These are phyloP conservation scores for Rhopalosiphum nymphaeae DNA, from an alignment of 2,888 invertebrate genomes.

Conservation along the genomic window DNA sequence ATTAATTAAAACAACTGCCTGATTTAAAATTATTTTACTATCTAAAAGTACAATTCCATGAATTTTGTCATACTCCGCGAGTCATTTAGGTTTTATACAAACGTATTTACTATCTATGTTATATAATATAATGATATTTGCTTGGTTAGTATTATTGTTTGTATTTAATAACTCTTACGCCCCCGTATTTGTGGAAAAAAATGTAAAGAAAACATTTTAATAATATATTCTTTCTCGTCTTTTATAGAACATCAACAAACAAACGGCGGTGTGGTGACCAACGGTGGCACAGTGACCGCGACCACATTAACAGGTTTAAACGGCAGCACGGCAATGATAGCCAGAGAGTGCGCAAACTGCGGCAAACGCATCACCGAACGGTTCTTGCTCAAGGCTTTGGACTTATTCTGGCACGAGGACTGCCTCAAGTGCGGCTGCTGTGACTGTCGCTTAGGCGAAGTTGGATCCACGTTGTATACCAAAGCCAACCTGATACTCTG, in stretches of 20 bases:
- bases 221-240: background rate
- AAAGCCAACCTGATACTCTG: constrained; percentile 96
- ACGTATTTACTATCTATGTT: background rate
- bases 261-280: constrained; percentile 55
- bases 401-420: constrained; percentile 97
- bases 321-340: constrained; percentile 66
- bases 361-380: constrained; percentile 87
- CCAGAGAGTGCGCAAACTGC: constrained; percentile 84
- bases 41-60: background rate
- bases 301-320: constrained; percentile 56
- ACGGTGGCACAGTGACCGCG: constrained; percentile 56
- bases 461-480: constrained; percentile 94
- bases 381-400: constrained; percentile 89
- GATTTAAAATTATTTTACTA: background rate
- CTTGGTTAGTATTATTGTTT: background rate
- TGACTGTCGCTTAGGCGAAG: constrained; percentile 95
- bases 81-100: background rate
- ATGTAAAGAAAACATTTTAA: background rate
- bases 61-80: background rate
- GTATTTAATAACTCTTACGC: background rate
- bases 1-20: background rate
- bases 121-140: background rate
- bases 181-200: background rate
- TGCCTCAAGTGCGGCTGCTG: constrained; percentile 98
- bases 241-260: constrained; percentile 58